A percentile compares a stretch with the other conserved stretches of the same genome.
Evolutionary conservation across 2,888 invertebrate species (phyloP).

Genomic region (Abrostola triplasia): DNA sequence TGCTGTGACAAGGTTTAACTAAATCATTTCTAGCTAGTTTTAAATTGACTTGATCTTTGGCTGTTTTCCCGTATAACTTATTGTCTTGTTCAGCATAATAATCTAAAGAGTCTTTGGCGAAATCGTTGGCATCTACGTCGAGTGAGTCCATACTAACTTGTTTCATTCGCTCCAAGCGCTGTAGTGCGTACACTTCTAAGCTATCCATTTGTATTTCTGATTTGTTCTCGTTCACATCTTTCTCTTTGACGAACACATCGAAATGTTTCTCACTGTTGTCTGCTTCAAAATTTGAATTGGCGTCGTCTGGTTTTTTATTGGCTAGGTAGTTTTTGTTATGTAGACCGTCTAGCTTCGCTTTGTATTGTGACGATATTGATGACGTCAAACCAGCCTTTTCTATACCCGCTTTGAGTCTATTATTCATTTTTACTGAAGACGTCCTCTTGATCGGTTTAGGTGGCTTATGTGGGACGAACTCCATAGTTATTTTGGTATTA

Average conservation of each 20-base stretch:
- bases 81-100: constrained; percentile 84
- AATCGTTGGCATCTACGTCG: constrained; percentile 83
- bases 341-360: constrained; percentile 85
- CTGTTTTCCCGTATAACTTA: constrained; percentile 70
- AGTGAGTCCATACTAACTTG: constrained; percentile 86
- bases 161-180: constrained; percentile 80
- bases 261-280: constrained; percentile 87
- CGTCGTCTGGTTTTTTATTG: constrained; percentile 75
- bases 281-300: constrained; percentile 79
- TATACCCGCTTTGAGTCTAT: constrained; percentile 81
- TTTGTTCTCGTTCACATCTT: constrained; percentile 88
- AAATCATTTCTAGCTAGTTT: constrained; percentile 72
- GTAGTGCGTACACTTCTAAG: constrained; percentile 86
- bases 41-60: constrained; percentile 76
- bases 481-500: constrained; percentile 84
- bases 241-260: constrained; percentile 89
- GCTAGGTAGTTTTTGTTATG: constrained; percentile 81
- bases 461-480: constrained; percentile 91
- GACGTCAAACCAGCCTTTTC: constrained; percentile 81
- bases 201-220: constrained; percentile 90
- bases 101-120: constrained; percentile 84
- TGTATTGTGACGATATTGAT: constrained; percentile 84
- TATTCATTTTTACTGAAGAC: constrained; percentile 89
- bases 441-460: constrained; percentile 92
- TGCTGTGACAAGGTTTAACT: constrained; percentile 66